A percentile compares a stretch with the other conserved stretches of the same genome.
These are phyloP conservation scores for Chrysopa pallens DNA, from an alignment of 1,140 invertebrate genomes.

Conservation along the genomic window DNA sequence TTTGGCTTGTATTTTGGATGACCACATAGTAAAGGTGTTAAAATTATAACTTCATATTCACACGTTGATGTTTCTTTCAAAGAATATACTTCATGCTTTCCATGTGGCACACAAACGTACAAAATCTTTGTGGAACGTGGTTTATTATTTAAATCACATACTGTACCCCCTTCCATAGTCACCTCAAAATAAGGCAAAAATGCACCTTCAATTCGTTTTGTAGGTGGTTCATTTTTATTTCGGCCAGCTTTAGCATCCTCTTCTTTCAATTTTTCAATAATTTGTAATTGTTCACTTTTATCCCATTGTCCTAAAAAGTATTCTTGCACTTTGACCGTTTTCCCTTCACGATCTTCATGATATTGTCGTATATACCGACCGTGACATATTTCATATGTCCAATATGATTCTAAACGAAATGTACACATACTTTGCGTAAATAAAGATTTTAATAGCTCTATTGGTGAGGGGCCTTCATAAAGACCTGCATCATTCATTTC, in stretches of 20 bases:
- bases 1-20: constrained; percentile 81
- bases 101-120: constrained; percentile 70
- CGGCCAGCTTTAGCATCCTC: constrained; percentile 21
- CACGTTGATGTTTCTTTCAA: constrained; percentile 87
- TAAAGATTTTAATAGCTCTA: constrained; percentile 56
- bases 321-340: constrained; percentile 62
- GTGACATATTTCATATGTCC: constrained; percentile 96
- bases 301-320: constrained; percentile 65
- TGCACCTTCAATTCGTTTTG: constrained; percentile 69
- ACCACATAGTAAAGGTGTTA: constrained; percentile 67
- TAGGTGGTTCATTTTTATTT: constrained; percentile 30
- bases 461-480: constrained; percentile 51
- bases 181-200: constrained; percentile 71
- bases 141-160: constrained; percentile 78
- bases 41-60: constrained; percentile 79
- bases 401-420: constrained; percentile 82
- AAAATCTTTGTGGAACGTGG: constrained; percentile 61
- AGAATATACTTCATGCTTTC: constrained; percentile 83
- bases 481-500: constrained; percentile 32
- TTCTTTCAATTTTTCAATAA: constrained; percentile 33
- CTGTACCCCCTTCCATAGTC: constrained; percentile 60
- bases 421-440: constrained; percentile 59
- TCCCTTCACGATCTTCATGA: constrained; percentile 85
- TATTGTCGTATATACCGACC: constrained; percentile 80
- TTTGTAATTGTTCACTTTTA: constrained; percentile 24